Conservation (phyloP, 2,797 vertebrate species). For the Myripristis murdjan region DNA sequence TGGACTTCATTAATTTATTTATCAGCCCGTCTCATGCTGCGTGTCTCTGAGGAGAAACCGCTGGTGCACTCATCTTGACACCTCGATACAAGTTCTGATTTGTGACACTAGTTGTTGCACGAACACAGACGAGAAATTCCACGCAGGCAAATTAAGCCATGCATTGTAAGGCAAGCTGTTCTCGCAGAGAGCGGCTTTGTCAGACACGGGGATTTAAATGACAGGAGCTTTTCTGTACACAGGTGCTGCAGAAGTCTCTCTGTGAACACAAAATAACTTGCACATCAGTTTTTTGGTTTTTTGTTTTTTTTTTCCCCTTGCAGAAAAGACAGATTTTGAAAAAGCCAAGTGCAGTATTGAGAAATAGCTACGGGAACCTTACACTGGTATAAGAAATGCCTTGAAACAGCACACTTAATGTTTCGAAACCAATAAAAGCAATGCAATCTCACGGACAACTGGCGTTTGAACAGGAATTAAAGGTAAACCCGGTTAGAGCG, state of each 20-base stretch:
- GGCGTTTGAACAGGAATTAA: constrained; percentile 44
- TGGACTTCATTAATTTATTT: constrained; percentile 70
- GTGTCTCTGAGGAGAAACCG: constrained; percentile 48
- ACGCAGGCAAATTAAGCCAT: constrained; percentile 68
- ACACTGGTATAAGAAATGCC: constrained; percentile 20
- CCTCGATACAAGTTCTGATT: constrained; percentile 50
- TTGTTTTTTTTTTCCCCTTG: no score
- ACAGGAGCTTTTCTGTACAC: constrained; percentile 18
- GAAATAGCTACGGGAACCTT: constrained; percentile 25
- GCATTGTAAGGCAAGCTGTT: constrained; percentile 64
- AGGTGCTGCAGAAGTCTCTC: constrained; percentile 49
- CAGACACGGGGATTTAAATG: constrained; percentile 67
- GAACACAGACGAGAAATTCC: constrained; percentile 45
- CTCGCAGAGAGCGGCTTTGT: constrained; percentile 48
- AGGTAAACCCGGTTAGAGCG: constrained; percentile 28
- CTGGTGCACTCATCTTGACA: constrained; percentile 39
- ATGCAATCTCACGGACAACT: neutral
- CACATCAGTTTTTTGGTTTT: constrained; percentile 27
- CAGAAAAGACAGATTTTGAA: constrained; percentile 35
- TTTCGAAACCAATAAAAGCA: constrained; percentile 37
- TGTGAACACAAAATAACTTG: constrained; percentile 64
- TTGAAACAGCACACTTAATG: neutral
- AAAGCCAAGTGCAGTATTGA: constrained; percentile 33
- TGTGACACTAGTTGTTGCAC: constrained; percentile 52
- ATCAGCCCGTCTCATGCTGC: constrained; percentile 55